Base-by-base conservation (phyloP, 1,140 invertebrate genomes). In the Orius insidiosus region DNA sequence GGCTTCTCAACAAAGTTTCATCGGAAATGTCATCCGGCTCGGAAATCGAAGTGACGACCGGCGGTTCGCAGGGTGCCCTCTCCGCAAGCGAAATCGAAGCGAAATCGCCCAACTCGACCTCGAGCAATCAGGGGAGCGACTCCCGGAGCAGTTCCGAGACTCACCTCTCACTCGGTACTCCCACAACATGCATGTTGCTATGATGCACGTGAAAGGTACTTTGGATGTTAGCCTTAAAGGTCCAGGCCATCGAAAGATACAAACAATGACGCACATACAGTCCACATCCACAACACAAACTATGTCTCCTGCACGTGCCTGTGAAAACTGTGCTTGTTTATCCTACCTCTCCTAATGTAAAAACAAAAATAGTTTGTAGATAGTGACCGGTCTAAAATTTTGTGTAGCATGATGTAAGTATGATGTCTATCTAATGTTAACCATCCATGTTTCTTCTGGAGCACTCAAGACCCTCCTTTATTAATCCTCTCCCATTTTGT, bases 1-100 rank as follows among this genome's bases (percentile, higher is more conserved):
- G 77, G 50, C 59, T 82, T 19, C 59, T 80, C 15, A 77, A 75
- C 53, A 78, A 74, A 63, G 75, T 81, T 3, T 76, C 75, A 13
- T 74, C 74, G 13, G 76, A 79, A 65, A 78, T 78, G 71, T 75
- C 71, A 51, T 75, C 72, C 9, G 74, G 74, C 18, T 75, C 74
- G 0, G 75, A 77, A 39, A 66, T 72, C 36, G 72, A 75, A 53
- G 37, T 19, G 13, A 19, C 45, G 33, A 13, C 10, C 9, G 37
- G 15, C 31, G 35, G 16, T 16, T 33, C 33, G 36, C 13, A 13
- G 32, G 32, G 8, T 1, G 16, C 15, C 15, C 24, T 24, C 24
- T 43, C 41, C 10, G n/a, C 41, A 31, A 30, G 18, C 7, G 41
- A n/a, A 9, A 30, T 30, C 5, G 18, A 47, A 11, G 45, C 42